Evolutionary conservation across 2,888 invertebrate genomes (phyloP).

Genomic region (Arge pagana): DNA sequence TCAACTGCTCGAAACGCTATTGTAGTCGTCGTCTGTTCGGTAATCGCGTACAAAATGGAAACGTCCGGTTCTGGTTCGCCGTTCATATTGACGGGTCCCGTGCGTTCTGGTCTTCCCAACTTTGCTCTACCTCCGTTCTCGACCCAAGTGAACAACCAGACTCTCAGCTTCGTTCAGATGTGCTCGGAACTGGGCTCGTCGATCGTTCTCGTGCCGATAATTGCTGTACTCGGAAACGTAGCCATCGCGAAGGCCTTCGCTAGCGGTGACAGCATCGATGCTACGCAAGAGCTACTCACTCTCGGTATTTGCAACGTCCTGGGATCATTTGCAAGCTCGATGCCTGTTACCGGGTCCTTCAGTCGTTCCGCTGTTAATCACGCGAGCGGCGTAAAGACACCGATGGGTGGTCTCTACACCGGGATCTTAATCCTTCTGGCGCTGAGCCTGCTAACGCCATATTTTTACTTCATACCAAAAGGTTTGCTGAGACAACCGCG

Average conservation of each 20-base stretch:
- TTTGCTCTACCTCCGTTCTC: slow-evolving; percentile 73
- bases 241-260: slow-evolving; percentile 95
- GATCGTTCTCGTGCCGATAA: slow-evolving; percentile 83
- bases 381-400: slow-evolving; percentile 91
- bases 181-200: slow-evolving; percentile 82
- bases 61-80: slow-evolving; percentile 63
- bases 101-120: slow-evolving; percentile 75
- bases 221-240: slow-evolving; percentile 90
- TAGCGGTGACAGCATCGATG: slow-evolving; percentile 79
- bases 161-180: slow-evolving; percentile 71
- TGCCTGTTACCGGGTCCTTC: slow-evolving; percentile 90
- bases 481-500: slow-evolving; percentile 34
- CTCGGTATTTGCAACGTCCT: slow-evolving; percentile 83
- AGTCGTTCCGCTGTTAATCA: slow-evolving; percentile 92
- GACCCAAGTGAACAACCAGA: slow-evolving; percentile 64
- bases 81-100: slow-evolving; percentile 76
- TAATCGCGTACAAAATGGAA: slow-evolving; percentile 68
- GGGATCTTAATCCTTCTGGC: slow-evolving; percentile 81
- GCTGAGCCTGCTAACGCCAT: slow-evolving; percentile 83
- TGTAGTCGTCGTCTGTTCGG: slow-evolving; percentile 75
- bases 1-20: slow-evolving; percentile 85
- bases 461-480: slow-evolving; percentile 88
- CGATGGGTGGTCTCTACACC: slow-evolving; percentile 84
- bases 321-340: slow-evolving; percentile 86
- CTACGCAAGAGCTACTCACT: slow-evolving; percentile 88